These are phyloP conservation scores for Eulemur macaco DNA, from an alignment of 2,113 vertebrate genomes.

Conservation along the genomic window DNA sequence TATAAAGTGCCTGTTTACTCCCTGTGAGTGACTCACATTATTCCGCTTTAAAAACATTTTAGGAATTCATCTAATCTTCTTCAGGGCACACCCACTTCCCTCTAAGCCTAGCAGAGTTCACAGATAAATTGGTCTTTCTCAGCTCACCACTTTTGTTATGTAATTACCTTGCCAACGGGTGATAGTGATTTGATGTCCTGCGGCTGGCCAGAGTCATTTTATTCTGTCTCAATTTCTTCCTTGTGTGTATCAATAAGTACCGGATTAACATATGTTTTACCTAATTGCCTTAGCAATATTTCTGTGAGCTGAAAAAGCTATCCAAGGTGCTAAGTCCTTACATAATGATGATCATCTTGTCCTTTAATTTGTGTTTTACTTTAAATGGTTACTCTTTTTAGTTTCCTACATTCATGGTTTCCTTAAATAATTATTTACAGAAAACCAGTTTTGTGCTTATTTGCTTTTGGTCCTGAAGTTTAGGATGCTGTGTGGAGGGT, in stretches of 20 bases:
- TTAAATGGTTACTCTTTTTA: neutral
- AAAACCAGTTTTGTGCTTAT: neutral
- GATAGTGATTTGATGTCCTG: neutral
- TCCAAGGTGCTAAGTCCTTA: neutral
- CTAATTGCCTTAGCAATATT: neutral
- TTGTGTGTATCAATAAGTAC: neutral
- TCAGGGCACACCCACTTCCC: slow-evolving; percentile 44
- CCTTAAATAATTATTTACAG: slow-evolving; percentile 24
- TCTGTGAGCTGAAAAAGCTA: neutral
- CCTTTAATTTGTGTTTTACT: slow-evolving; percentile 6
- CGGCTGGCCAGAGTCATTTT: neutral
- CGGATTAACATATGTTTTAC: slow-evolving; percentile 16
- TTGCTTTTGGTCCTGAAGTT: neutral
- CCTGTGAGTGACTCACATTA: slow-evolving; percentile 60
- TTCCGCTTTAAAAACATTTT: slow-evolving; percentile 73
- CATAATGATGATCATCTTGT: neutral
- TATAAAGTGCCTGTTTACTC: slow-evolving; percentile 61
- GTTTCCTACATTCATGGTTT: neutral
- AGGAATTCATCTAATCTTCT: slow-evolving; percentile 76
- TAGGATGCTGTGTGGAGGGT: neutral
- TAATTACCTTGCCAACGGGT: neutral
- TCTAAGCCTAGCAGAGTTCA: neutral
- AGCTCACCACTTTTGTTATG: slow-evolving; percentile 47
- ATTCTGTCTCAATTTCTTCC: neutral
- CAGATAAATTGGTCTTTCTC: slow-evolving; percentile 59